Evolutionary conservation across 30 jellyfish, hydroid and myxozoan species (phyloP).

Genomic region (Phacellophora camtschatica): DNA sequence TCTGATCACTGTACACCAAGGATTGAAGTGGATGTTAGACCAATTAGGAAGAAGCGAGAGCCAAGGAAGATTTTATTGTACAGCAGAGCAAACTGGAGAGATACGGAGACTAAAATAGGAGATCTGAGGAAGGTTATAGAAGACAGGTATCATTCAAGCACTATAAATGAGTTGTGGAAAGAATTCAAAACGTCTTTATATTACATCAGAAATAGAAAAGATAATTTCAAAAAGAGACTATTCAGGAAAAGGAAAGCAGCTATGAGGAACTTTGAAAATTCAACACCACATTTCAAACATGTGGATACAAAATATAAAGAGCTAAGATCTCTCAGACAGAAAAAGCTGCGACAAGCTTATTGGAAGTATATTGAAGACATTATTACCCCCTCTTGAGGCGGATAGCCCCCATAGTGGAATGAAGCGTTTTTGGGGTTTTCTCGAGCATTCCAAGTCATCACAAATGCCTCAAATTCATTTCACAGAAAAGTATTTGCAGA

Average conservation of each 20-base stretch:
- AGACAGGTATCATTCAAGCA: background rate
- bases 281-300: background rate
- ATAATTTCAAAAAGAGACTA: background rate
- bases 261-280: background rate
- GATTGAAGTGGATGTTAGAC: conserved; percentile 1
- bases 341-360: background rate
- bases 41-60: background rate
- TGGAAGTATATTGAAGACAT: background rate
- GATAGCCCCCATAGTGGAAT: background rate
- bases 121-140: background rate
- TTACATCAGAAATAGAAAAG: background rate
- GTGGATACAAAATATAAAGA: background rate
- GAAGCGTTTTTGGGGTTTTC: background rate
- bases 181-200: background rate
- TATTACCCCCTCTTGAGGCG: background rate
- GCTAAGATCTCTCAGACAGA: background rate
- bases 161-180: background rate
- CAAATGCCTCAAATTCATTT: conserved; percentile 5
- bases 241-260: background rate
- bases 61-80: background rate
- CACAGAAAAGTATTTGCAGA: conserved; percentile 2
- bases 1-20: background rate
- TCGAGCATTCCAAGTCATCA: background rate
- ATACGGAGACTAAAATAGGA: background rate
- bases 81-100: conserved; percentile 7